Evolutionary conservation across 2,888 invertebrate species (phyloP).

Genomic region (Drosophila anomalata): DNA sequence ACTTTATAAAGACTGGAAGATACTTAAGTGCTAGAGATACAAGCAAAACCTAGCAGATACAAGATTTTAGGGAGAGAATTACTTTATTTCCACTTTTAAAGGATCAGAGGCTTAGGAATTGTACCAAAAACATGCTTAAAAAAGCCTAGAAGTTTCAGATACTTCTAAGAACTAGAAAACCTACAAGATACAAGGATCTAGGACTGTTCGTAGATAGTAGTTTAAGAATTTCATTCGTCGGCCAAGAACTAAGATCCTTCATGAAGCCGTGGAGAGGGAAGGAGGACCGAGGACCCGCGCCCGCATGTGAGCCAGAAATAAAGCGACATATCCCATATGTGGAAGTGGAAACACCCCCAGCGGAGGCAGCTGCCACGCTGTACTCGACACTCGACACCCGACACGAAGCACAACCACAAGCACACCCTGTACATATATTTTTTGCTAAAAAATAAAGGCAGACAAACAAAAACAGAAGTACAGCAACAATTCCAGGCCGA

Average conservation of each 20-base stretch:
- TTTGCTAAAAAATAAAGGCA: slow-evolving; percentile 24
- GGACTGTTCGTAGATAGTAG: no score
- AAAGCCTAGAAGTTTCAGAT: no score
- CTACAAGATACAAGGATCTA: no score
- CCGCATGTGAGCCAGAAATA: slow-evolving; percentile 19
- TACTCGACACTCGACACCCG: background rate
- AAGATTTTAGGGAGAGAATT: no score
- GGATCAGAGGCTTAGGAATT: no score
- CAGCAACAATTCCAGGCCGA: slow-evolving; percentile 35
- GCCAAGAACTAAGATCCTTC: background rate
- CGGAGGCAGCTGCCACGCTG: slow-evolving; percentile 8
- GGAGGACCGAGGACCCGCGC: slow-evolving; percentile 21
- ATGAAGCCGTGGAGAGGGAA: background rate
- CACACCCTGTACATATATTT: slow-evolving; percentile 29
- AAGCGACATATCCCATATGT: slow-evolving; percentile 45
- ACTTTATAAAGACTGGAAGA: no score
- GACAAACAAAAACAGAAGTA: slow-evolving; percentile 22
- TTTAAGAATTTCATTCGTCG: no score
- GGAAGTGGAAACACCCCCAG: slow-evolving; percentile 47
- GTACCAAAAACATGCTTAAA: no score
- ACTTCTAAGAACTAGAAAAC: no score
- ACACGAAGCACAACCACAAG: background rate
- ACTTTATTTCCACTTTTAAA: no score
- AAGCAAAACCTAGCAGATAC: no score
- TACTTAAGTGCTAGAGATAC: no score